Percentiles rank a stretch among this genome's conserved stretches.
Evolutionary conservation across 2,797 vertebrate genomes (phyloP).

Genomic region (Momotus momota): DNA sequence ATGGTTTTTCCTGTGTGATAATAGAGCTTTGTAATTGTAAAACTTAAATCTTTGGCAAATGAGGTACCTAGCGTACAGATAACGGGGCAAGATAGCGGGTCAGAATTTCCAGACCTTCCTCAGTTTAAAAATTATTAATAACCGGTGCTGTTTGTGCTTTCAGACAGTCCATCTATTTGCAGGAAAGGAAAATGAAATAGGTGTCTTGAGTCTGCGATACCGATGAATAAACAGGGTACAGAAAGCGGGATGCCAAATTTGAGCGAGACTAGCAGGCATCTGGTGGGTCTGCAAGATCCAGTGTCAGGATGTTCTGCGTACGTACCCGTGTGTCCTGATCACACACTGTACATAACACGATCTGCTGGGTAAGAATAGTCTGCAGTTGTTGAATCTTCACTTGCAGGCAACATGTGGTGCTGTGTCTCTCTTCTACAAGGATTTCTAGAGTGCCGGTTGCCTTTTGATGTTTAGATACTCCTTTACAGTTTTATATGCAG

Average conservation of each 20-base stretch:
- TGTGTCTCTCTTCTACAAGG: not conserved
- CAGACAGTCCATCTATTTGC: not conserved
- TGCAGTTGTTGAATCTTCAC: slow-evolving; percentile 35
- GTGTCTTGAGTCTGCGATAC: not conserved
- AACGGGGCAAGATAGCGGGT: not conserved
- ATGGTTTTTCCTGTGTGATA: not conserved
- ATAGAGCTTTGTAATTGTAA: not conserved
- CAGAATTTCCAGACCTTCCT: not conserved
- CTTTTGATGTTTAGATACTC: not conserved
- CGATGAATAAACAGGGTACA: not conserved
- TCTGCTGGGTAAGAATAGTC: slow-evolving; percentile 51
- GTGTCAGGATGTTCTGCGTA: slow-evolving; percentile 19
- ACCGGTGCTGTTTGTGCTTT: not conserved
- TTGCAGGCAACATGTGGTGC: slow-evolving; percentile 20
- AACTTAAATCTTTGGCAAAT: not conserved
- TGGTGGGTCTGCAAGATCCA: not conserved
- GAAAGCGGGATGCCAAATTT: not conserved
- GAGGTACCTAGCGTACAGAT: not conserved
- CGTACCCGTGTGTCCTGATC: not conserved
- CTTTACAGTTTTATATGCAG: not conserved
- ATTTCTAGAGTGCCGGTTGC: slow-evolving; percentile 13
- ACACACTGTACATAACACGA: not conserved
- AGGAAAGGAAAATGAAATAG: not conserved
- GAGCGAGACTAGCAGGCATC: not conserved
- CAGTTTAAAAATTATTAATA: not conserved